A percentile compares a stretch with the other conserved stretches of the same genome.
phyloP scores from a whole-genome alignment of 2,888 invertebrate genomes.

The Perdita meconis region DNA sequence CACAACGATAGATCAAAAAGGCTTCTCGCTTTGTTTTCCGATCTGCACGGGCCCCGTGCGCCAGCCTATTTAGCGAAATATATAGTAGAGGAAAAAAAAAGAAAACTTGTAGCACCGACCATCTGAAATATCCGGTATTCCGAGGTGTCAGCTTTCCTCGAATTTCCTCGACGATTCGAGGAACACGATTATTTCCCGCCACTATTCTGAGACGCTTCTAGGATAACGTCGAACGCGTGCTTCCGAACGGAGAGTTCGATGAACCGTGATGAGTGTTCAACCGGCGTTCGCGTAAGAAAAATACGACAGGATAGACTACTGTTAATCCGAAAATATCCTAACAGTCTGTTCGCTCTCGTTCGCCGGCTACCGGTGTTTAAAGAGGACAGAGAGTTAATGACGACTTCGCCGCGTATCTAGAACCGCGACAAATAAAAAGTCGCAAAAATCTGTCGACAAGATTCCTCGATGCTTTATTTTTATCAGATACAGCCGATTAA shows the following conservation, averaged over 20 bases:
- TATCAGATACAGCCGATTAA: constrained; percentile 27
- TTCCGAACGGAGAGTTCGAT: constrained; percentile 46
- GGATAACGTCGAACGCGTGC: constrained; percentile 41
- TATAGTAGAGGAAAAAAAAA: neutral
- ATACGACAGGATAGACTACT: constrained; percentile 58
- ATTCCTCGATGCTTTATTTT: constrained; percentile 16
- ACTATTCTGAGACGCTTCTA: constrained; percentile 58
- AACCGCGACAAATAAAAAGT: neutral
- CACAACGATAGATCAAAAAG: neutral
- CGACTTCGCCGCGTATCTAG: neutral
- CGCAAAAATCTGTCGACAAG: constrained; percentile 17
- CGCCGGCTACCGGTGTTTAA: constrained; percentile 25
- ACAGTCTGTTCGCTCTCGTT: constrained; percentile 38
- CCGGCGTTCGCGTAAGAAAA: constrained; percentile 45
- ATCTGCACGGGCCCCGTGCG: too few species aligned
- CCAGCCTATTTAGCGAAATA: neutral
- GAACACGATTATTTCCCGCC: constrained; percentile 49
- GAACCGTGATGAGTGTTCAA: constrained; percentile 56
- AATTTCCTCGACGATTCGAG: constrained; percentile 51
- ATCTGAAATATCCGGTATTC: too few species aligned
- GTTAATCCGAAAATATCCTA: constrained; percentile 57
- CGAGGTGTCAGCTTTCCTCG: too few species aligned
- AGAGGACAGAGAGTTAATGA: too few species aligned
- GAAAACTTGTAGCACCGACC: too few species aligned
- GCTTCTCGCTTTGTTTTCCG: neutral